These are phyloP conservation scores for Alsophila aescularia DNA, from an alignment of 2,888 invertebrate species.

Conservation along the genomic window DNA sequence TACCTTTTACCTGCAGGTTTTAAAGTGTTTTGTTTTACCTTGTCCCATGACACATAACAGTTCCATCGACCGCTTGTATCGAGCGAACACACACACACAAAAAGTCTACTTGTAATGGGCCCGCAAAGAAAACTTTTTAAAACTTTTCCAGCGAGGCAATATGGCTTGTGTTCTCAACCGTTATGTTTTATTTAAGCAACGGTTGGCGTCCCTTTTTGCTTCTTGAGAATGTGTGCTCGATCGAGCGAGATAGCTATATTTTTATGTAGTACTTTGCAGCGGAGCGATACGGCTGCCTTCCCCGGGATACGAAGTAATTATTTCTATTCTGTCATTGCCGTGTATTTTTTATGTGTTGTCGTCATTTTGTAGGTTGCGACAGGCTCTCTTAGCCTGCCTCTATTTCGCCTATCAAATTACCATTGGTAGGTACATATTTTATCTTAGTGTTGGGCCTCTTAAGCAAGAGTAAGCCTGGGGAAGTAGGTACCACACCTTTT, in stretches of 20 bases:
- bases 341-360: constrained; percentile 79
- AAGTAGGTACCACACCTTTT: too few species aligned
- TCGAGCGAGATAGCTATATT: constrained; percentile 61
- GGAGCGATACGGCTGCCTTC: constrained; percentile 70
- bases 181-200: constrained; percentile 83
- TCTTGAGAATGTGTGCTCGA: constrained; percentile 42
- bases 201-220: constrained; percentile 66
- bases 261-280: constrained; percentile 50
- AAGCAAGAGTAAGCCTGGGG: too few species aligned
- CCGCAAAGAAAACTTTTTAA: constrained; percentile 85
- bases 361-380: constrained; percentile 60
- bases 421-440: constrained; percentile 37
- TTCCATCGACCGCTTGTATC: constrained; percentile 76
- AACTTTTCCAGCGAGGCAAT: constrained; percentile 85
- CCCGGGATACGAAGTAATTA: constrained; percentile 85
- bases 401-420: constrained; percentile 35
- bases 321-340: constrained; percentile 84
- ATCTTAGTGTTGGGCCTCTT: too few species aligned
- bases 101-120: constrained; percentile 81
- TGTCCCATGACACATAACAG: constrained; percentile 47
- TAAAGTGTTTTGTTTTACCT: constrained; percentile 19
- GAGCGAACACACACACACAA: constrained; percentile 72
- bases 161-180: constrained; percentile 84
- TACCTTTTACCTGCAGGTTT: not conserved
- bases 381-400: constrained; percentile 40